Conservation (phyloP, 64 coral and sea anemone genomes). For the Montipora foliosa region DNA sequence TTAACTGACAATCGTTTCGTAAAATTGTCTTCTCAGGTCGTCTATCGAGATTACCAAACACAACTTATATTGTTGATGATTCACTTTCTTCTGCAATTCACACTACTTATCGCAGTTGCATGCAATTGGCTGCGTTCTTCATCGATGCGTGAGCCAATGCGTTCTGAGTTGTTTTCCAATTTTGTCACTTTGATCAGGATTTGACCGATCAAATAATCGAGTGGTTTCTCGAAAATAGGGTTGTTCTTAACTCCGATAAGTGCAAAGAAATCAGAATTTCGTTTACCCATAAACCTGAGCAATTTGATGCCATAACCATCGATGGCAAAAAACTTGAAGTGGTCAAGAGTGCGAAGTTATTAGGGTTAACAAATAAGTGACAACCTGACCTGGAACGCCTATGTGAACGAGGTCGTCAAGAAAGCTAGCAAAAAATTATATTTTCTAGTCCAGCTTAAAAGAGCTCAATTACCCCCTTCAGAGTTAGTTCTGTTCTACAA, state of each 20-base stretch:
- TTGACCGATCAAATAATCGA: not conserved
- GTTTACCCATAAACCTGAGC: slow-evolving; percentile 16
- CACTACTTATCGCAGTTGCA: too few relatives aligned
- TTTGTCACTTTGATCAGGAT: too few relatives aligned
- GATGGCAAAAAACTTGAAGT: slow-evolving; percentile 27
- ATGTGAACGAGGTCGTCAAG: slow-evolving; percentile 27
- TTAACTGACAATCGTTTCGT: too few relatives aligned
- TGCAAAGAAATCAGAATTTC: slow-evolving; percentile 62
- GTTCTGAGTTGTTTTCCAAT: too few relatives aligned
- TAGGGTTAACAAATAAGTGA: slow-evolving; percentile 14
- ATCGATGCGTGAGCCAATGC: too few relatives aligned
- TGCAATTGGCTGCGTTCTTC: too few relatives aligned
- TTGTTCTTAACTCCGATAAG: slow-evolving; percentile 39
- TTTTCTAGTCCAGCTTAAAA: slow-evolving; percentile 24
- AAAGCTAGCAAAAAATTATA: slow-evolving; percentile 6
- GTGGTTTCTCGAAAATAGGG: slow-evolving; percentile 46
- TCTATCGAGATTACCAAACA: too few relatives aligned
- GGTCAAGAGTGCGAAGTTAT: slow-evolving; percentile 13
- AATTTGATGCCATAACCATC: not conserved
- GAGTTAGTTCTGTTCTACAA: slow-evolving; percentile 48
- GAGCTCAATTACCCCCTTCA: not conserved
- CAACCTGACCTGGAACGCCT: slow-evolving; percentile 11
- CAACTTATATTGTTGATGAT: too few relatives aligned
- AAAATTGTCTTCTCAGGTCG: too few relatives aligned
- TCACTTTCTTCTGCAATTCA: too few relatives aligned